These are phyloP conservation scores for Drosophila kanapiae DNA, from an alignment of 1,140 invertebrate genomes.

Conservation along the genomic window DNA sequence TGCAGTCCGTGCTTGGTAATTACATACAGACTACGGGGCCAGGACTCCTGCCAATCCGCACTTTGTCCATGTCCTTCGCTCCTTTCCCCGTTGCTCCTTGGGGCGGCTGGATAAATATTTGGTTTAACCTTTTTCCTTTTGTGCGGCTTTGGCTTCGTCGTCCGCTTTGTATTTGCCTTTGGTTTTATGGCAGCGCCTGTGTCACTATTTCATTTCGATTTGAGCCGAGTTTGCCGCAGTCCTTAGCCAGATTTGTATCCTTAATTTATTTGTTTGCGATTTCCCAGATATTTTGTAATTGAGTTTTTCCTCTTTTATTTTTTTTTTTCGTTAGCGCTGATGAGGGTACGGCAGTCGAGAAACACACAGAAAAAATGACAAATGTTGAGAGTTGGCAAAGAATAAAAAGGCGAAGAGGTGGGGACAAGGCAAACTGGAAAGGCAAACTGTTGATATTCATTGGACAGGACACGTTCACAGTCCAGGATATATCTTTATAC, in stretches of 20 bases:
- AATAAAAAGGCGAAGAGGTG: background rate
- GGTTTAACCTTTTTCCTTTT: conserved; percentile 76
- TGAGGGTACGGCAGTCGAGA: conserved; percentile 25
- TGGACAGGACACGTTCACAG: conserved; percentile 60
- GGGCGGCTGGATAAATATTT: conserved; percentile 77
- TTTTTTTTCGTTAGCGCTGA: conserved; percentile 30
- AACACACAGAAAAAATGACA: conserved; percentile 26
- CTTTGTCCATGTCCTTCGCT: background rate
- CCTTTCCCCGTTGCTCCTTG: background rate
- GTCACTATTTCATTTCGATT: conserved; percentile 82
- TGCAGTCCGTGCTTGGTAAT: conserved; percentile 71
- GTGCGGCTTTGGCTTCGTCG: conserved; percentile 52
- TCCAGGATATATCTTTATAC: conserved; percentile 61
- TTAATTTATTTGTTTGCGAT: conserved; percentile 83
- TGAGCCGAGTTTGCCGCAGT: conserved; percentile 67
- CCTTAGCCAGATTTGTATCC: conserved; percentile 70
- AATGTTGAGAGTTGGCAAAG: conserved; percentile 26
- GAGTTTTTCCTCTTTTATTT: conserved; percentile 57
- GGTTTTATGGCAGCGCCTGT: conserved; percentile 74
- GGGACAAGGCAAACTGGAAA: background rate
- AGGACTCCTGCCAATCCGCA: conserved; percentile 25
- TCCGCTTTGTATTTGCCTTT: conserved; percentile 78
- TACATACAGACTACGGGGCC: conserved; percentile 69
- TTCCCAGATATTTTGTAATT: conserved; percentile 77
- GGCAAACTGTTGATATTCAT: conserved; percentile 57